Conservation (phyloP, 2,113 vertebrate species). For the Electrona antarctica region DNA sequence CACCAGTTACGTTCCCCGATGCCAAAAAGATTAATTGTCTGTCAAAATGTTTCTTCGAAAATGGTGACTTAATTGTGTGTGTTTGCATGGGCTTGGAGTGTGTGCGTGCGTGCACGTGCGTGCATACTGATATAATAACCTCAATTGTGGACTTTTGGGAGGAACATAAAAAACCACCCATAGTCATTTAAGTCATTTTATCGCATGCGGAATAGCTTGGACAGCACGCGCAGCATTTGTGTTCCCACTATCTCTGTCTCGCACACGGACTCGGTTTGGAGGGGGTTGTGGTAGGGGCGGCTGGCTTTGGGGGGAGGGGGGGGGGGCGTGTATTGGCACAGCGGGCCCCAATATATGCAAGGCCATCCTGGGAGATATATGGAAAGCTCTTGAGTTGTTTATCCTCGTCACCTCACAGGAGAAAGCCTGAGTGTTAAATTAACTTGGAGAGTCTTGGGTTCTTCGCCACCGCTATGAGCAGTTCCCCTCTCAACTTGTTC, state of each 20-base stretch:
- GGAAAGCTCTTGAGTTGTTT: slow-evolving; percentile 26
- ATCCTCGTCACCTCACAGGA: slow-evolving; percentile 1
- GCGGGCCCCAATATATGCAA: neutral
- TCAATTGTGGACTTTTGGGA: slow-evolving; percentile 37
- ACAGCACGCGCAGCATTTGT: slow-evolving; percentile 40
- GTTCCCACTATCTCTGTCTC: slow-evolving; percentile 30
- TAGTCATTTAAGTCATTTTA: slow-evolving; percentile 26
- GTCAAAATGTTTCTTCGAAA: slow-evolving; percentile 22
- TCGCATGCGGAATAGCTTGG: slow-evolving; percentile 22
- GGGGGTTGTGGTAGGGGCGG: neutral
- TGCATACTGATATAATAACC: slow-evolving; percentile 47
- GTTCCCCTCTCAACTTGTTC: slow-evolving; percentile 29
- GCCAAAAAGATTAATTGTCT: slow-evolving; percentile 5
- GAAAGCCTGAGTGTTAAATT: neutral
- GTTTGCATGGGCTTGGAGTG: neutral
- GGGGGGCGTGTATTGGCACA: neutral
- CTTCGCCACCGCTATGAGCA: slow-evolving; percentile 5
- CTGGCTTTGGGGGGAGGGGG: neutral
- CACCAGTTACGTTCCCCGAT: neutral
- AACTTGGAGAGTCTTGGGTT: no score
- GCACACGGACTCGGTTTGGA: slow-evolving; percentile 5
- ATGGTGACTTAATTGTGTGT: neutral
- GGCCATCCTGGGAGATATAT: neutral
- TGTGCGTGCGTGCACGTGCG: slow-evolving; percentile 1
- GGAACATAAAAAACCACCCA: neutral